A percentile compares a stretch with the other conserved stretches of the same genome.
Evolutionary conservation across 2,113 vertebrate genomes (phyloP).

Genomic region (Tragelaphus imberbis): DNA sequence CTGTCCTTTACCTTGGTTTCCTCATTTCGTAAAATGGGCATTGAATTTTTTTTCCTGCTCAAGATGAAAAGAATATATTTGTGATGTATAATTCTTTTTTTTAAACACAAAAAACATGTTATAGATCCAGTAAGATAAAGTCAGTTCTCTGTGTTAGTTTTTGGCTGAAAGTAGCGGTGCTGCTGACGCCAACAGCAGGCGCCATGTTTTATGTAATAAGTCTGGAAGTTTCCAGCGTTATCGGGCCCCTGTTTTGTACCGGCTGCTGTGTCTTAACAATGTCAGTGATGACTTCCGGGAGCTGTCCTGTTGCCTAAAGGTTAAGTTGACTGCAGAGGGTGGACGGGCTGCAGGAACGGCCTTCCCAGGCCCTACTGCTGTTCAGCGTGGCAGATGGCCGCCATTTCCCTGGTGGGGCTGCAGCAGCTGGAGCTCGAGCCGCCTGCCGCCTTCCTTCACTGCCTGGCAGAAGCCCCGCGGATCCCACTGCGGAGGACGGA

Average conservation of each 20-base stretch:
- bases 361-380: neutral
- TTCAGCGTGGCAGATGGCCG: slow-evolving; percentile 62
- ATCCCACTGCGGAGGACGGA: neutral
- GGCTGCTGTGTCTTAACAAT: neutral
- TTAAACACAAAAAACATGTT: neutral
- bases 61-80: neutral
- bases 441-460: slow-evolving; percentile 61
- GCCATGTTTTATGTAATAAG: slow-evolving; percentile 1
- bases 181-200: neutral
- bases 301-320: slow-evolving; percentile 9
- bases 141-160: neutral
- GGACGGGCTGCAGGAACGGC: neutral
- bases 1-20: slow-evolving; percentile 12
- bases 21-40: neutral
- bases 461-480: slow-evolving; percentile 18
- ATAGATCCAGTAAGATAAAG: neutral
- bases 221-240: neutral
- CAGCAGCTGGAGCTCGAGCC: slow-evolving; percentile 49
- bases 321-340: neutral
- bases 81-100: neutral
- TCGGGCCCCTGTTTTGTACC: neutral
- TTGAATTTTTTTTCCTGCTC: neutral
- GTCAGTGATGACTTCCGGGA: neutral
- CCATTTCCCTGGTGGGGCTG: slow-evolving; percentile 38
- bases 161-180: neutral